Base-by-base conservation (phyloP, 2,888 invertebrate species). In the Saturnia pavonia region DNA sequence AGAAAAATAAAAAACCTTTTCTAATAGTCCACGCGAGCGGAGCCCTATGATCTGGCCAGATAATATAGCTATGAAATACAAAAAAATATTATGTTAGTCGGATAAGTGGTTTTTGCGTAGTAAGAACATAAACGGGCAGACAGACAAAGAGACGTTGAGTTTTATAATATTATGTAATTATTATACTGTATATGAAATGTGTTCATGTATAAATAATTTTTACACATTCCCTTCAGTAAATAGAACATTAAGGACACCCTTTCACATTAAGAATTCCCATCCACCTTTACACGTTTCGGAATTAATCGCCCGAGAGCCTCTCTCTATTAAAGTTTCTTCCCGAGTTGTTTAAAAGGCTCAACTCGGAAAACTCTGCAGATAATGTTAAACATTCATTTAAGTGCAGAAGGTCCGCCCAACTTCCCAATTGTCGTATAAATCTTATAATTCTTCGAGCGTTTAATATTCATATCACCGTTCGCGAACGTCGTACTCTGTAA, bases 311-410 rank as follows among this genome's bases (percentile, higher is more conserved):
- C 89, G 87, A 89, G 88, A 92, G 88, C 89, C 88, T 81, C 82
- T 89, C 88, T 89, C 94, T 92, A 92, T 92, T 90, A 91, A 93
- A 93, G 89, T 93, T 92, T 92, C 90, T 90, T 91, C 86, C 83
- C 87, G 87, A 91, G 85, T 94, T 92, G 89, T 91, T 88, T 90
- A 90, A 91, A 88, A 88, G 85, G 86, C 91, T 91, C 88, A 87
- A 89, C 84, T 90, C 87, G 85, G 90, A 89, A 91, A 92, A 92
- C 89, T 91, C 87, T 74, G 80, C 83, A 91, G 93, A 93, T 93
- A 93, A 92, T 92, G 92, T 94, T 91, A 94, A 93, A 94, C 93
- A 93, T 93, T 93, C 92, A 93, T 94, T 94, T 91, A 90, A 90
- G 91, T 91, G 88, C 88, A 85, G 84, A 80, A 79, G 78, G 82